Percentiles rank a stretch among this genome's conserved stretches.
phyloP scores from a whole-genome alignment of 92 coral and sea anemone genomes.

The Desmophyllum pertusum region DNA sequence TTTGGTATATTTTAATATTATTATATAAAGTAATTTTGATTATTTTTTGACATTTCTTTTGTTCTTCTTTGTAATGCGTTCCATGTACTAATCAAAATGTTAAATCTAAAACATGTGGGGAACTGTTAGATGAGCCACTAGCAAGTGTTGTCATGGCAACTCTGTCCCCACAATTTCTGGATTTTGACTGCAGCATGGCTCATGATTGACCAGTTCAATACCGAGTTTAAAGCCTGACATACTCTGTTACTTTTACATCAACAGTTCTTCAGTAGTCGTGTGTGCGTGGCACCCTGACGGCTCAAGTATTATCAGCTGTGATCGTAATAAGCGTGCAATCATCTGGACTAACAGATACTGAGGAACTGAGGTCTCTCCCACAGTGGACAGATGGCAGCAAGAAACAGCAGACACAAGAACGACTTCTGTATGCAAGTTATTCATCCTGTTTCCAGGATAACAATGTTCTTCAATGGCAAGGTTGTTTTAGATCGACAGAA shows the following conservation, averaged over 20 bases:
- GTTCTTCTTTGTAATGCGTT: too few species aligned
- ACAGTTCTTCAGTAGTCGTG: constrained; percentile 93
- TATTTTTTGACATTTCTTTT: too few species aligned
- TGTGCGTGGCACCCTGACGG: constrained; percentile 99
- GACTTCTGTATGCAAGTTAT: neutral
- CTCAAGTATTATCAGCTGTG: constrained; percentile 86
- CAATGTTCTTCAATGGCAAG: neutral
- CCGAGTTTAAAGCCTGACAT: neutral
- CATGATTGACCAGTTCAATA: neutral
- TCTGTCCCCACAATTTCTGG: neutral
- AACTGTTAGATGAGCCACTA: too few species aligned
- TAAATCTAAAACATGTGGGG: too few species aligned
- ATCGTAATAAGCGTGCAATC: constrained; percentile 86
- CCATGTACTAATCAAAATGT: too few species aligned
- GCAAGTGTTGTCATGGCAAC: too few species aligned
- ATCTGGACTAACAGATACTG: constrained; percentile 87
- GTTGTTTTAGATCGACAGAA: neutral
- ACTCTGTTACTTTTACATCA: neutral
- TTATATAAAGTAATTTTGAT: too few species aligned
- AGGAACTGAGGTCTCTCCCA: neutral
- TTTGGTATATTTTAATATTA: too few species aligned
- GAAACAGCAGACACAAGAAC: neutral
- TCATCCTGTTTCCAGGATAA: neutral
- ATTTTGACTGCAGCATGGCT: neutral
- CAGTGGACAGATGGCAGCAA: neutral